Conservation (phyloP, 2,888 invertebrate species). For the Spodoptera littoralis region DNA sequence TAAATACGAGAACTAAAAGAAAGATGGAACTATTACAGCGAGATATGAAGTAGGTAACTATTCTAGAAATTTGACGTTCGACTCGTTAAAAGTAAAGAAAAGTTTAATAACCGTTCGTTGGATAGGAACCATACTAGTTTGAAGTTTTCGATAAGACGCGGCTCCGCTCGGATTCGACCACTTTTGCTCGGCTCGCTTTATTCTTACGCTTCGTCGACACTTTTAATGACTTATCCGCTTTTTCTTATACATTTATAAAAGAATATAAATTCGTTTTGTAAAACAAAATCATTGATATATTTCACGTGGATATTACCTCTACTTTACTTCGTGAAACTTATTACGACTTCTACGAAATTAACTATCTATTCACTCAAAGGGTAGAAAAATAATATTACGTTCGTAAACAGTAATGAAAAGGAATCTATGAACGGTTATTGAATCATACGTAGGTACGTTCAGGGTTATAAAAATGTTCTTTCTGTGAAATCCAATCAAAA, state of each 20-base stretch:
- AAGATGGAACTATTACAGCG: conserved; percentile 43
- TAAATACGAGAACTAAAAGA: conserved; percentile 48
- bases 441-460: conserved; percentile 53
- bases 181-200: conserved; percentile 75
- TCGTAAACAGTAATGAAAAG: conserved; percentile 57
- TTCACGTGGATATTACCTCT: conserved; percentile 52
- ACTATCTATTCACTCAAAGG: conserved; percentile 50
- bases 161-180: conserved; percentile 77
- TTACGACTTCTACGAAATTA: conserved; percentile 42
- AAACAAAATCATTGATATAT: conserved; percentile 56
- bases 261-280: conserved; percentile 67
- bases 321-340: conserved; percentile 29
- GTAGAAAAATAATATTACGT: conserved; percentile 44
- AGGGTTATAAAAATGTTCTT: conserved; percentile 65
- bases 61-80: conserved; percentile 73
- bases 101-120: conserved; percentile 81
- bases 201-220: conserved; percentile 82
- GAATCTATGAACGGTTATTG: conserved; percentile 59
- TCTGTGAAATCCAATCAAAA: conserved; percentile 80
- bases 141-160: conserved; percentile 80
- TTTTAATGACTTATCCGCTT: conserved; percentile 87
- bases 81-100: conserved; percentile 74
- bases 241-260: conserved; percentile 68
- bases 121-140: conserved; percentile 77
- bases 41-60: conserved; percentile 65